These are phyloP conservation scores for Chelidonichthys spinosus DNA, from an alignment of 2,797 vertebrate genomes.

Conservation along the genomic window DNA sequence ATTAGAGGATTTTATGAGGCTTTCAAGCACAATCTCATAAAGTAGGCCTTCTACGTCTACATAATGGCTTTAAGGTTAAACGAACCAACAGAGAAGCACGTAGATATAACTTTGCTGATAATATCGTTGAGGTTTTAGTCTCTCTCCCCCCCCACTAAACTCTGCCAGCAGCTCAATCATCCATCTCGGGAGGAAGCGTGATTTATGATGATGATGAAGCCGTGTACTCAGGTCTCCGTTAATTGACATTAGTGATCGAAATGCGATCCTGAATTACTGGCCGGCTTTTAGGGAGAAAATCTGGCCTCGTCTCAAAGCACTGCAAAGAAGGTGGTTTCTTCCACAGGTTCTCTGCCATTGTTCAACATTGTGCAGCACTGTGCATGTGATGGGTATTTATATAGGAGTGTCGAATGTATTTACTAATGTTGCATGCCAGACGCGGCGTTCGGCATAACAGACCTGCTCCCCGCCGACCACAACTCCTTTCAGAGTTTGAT, in stretches of 20 bases:
- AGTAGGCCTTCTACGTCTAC: not conserved
- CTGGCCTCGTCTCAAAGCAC: not conserved
- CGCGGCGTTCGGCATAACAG: not conserved
- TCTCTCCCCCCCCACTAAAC: constrained; percentile 12
- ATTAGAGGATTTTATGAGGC: not conserved
- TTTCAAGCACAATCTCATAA: not conserved
- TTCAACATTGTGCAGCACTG: not conserved
- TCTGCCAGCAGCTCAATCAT: constrained; percentile 14
- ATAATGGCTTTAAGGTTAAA: constrained; percentile 12
- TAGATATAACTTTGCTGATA: not conserved
- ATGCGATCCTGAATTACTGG: constrained; percentile 37
- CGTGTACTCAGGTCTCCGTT: constrained; percentile 5
- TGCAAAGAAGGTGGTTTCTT: constrained; percentile 6
- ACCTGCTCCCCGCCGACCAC: not conserved
- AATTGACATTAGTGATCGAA: constrained; percentile 33
- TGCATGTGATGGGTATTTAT: not conserved
- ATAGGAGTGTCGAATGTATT: constrained; percentile 2
- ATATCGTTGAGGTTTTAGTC: not conserved
- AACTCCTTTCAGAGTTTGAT: constrained; percentile 17
- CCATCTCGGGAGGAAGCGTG: constrained; percentile 16
- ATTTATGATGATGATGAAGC: constrained; percentile 47
- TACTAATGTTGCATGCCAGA: not conserved
- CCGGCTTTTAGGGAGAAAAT: constrained; percentile 12
- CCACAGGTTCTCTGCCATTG: not conserved
- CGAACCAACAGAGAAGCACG: not conserved